These are phyloP conservation scores for Gadus chalcogrammus DNA, from an alignment of 2,113 vertebrate genomes.

Conservation along the genomic window DNA sequence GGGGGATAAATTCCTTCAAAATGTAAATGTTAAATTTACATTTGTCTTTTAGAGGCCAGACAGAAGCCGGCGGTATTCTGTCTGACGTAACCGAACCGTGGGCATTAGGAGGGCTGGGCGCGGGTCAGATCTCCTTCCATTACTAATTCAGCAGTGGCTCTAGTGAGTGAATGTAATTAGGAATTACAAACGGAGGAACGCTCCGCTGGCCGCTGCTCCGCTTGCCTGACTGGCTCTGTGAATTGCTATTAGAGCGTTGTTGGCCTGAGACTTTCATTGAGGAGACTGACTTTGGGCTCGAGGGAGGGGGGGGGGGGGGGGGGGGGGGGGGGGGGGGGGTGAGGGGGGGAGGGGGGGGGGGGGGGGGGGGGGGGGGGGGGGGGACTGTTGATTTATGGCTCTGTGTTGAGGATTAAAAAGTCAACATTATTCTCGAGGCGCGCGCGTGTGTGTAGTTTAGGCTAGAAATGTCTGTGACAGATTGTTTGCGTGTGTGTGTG, in stretches of 20 bases:
- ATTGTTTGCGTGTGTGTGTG: too few species aligned
- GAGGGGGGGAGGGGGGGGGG: not conserved
- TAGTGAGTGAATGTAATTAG: conserved; percentile 56
- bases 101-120: conserved; percentile 24
- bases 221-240: conserved; percentile 57
- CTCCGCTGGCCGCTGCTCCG: conserved; percentile 49
- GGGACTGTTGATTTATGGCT: conserved; percentile 65
- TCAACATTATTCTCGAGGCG: conserved; percentile 33
- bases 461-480: too few species aligned
- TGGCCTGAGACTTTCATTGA: conserved; percentile 63
- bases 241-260: conserved; percentile 71
- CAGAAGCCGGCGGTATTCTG: not conserved
- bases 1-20: too few species aligned
- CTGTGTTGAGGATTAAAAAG: conserved; percentile 71
- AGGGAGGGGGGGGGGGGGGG: conserved; percentile 35
- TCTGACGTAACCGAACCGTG: conserved; percentile 18
- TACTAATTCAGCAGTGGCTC: conserved; percentile 45
- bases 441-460: too few species aligned
- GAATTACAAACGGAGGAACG: conserved; percentile 63
- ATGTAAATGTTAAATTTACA: too few species aligned
- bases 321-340: not conserved
- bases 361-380: not conserved
- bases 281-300: conserved; percentile 44
- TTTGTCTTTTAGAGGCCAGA: too few species aligned
- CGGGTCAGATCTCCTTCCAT: conserved; percentile 40